These are phyloP conservation scores for Mechanitis mazaeus DNA, from an alignment of 2,888 invertebrate species.

Conservation along the genomic window DNA sequence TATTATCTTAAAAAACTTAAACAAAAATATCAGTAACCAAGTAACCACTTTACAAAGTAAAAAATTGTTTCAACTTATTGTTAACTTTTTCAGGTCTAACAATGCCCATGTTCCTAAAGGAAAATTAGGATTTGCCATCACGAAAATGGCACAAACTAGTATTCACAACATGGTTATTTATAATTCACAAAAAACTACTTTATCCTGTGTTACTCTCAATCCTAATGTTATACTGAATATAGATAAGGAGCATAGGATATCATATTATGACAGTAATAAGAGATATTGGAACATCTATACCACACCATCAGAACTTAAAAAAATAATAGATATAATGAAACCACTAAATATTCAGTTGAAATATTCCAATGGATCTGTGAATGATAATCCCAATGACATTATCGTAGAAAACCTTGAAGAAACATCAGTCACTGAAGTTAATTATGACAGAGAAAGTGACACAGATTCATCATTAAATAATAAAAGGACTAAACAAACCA, in stretches of 20 bases:
- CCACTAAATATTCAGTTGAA: slow-evolving; percentile 42
- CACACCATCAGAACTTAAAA: slow-evolving; percentile 44
- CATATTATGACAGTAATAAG: slow-evolving; percentile 53
- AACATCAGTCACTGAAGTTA: slow-evolving; percentile 16
- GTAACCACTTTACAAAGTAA: no score
- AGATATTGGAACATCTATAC: slow-evolving; percentile 63
- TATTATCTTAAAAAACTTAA: neutral
- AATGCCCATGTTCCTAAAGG: slow-evolving; percentile 53
- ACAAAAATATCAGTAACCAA: slow-evolving; percentile 1
- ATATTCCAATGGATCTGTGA: slow-evolving; percentile 32
- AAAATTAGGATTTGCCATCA: slow-evolving; percentile 62
- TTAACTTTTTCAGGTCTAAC: slow-evolving; percentile 45
- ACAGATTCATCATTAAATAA: slow-evolving; percentile 52
- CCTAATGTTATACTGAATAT: slow-evolving; percentile 46
- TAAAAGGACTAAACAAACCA: slow-evolving; percentile 57
- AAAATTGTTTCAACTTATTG: no score
- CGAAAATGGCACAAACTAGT: slow-evolving; percentile 48
- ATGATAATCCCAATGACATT: slow-evolving; percentile 9
- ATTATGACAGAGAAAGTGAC: slow-evolving; percentile 48
- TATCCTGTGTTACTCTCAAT: slow-evolving; percentile 50
- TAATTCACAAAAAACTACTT: slow-evolving; percentile 56
- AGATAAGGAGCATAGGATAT: slow-evolving; percentile 51
- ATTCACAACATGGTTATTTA: slow-evolving; percentile 54
- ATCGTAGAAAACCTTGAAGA: slow-evolving; percentile 8
- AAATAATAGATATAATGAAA: slow-evolving; percentile 45